Evolutionary conservation across 64 coral and sea anemone genomes (phyloP).

Genomic region (Orbicella faveolata): DNA sequence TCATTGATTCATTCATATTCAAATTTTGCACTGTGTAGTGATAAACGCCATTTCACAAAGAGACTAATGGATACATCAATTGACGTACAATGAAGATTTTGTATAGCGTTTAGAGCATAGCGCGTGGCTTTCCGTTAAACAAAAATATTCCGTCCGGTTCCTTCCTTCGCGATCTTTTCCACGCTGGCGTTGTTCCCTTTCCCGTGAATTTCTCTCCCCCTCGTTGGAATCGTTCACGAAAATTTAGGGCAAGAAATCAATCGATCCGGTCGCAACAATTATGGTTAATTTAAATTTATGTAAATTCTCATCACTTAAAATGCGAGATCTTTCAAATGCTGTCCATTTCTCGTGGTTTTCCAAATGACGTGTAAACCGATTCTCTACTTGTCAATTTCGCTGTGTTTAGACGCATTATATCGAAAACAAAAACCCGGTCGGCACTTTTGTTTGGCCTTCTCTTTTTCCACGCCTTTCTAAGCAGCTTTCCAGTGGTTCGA

Average conservation of each 20-base stretch:
- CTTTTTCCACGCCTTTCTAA: constrained; percentile 42
- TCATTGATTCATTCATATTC: constrained; percentile 93
- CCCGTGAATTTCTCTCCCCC: background rate
- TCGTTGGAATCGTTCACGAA: constrained; percentile 46
- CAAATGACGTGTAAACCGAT: constrained; percentile 79
- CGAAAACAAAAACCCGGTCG: constrained; percentile 62
- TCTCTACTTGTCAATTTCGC: constrained; percentile 62
- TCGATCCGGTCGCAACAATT: constrained; percentile 74
- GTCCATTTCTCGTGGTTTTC: constrained; percentile 75
- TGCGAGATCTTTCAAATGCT: constrained; percentile 71
- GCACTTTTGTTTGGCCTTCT: constrained; percentile 42
- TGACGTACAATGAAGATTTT: constrained; percentile 88
- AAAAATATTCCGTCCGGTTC: constrained; percentile 29
- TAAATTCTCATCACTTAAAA: constrained; percentile 84
- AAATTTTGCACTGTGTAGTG: constrained; percentile 74
- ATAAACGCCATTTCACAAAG: constrained; percentile 83
- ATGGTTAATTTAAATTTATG: constrained; percentile 92
- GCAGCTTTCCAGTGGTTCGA: constrained; percentile 50
- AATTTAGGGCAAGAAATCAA: constrained; percentile 65
- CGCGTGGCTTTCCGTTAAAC: constrained; percentile 50
- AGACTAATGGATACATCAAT: constrained; percentile 89
- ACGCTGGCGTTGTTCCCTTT: background rate
- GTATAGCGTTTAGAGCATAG: constrained; percentile 72
- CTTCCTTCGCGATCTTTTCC: background rate
- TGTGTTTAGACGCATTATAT: constrained; percentile 73